These are phyloP conservation scores for Drosophila atroscutellata DNA, from an alignment of 2,888 invertebrate genomes.

Conservation along the genomic window DNA sequence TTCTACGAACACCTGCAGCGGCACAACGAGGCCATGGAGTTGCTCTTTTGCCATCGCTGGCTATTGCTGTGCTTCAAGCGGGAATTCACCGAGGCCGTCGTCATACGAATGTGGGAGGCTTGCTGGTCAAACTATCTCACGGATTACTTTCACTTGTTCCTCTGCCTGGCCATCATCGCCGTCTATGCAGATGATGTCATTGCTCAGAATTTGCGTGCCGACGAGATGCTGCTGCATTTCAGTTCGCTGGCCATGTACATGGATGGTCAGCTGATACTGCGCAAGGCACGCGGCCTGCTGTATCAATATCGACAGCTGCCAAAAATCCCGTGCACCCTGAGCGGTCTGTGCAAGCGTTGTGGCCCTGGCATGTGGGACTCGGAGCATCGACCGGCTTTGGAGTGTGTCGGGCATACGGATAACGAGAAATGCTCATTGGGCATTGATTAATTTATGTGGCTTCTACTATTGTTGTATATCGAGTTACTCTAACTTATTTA, in stretches of 20 bases:
- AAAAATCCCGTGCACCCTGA: constrained; percentile 94
- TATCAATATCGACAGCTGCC: constrained; percentile 95
- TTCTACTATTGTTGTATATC: constrained; percentile 49
- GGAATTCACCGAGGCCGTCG: constrained; percentile 95
- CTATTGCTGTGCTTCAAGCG: constrained; percentile 96
- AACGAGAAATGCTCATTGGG: constrained; percentile 86
- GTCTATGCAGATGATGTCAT: constrained; percentile 97
- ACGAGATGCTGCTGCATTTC: constrained; percentile 97
- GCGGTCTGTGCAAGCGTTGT: constrained; percentile 94
- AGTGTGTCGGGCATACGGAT: constrained; percentile 91
- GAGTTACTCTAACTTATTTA: constrained; percentile 40
- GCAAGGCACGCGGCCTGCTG: constrained; percentile 95
- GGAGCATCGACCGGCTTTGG: constrained; percentile 93
- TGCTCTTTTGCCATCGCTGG: constrained; percentile 98
- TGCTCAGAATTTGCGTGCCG: constrained; percentile 95
- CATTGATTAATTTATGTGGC: constrained; percentile 80
- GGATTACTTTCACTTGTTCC: constrained; percentile 97
- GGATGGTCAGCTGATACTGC: constrained; percentile 95
- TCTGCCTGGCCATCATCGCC: constrained; percentile 96
- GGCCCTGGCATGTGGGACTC: constrained; percentile 98
- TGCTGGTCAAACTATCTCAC: constrained; percentile 99
- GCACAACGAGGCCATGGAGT: constrained; percentile 94
- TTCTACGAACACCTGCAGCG: constrained; percentile 94
- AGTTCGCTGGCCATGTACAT: constrained; percentile 98
- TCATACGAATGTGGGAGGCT: constrained; percentile 97